These are phyloP conservation scores for Pipistrellus pipistrellus DNA, from an alignment of 2,797 vertebrate species.

Conservation along the genomic window DNA sequence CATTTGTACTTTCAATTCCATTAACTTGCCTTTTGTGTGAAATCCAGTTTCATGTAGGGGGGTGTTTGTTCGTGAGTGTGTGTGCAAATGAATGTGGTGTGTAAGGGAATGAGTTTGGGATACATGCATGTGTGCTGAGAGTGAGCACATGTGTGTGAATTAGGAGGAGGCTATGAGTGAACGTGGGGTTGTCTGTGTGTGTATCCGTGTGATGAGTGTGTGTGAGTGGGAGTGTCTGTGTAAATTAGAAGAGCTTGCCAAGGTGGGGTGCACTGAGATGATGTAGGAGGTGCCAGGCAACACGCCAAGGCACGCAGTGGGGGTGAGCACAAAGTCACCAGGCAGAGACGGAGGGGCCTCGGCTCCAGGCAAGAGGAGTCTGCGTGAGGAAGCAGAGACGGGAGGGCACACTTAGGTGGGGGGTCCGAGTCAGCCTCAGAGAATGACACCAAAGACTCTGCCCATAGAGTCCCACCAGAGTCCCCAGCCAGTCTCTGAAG, in stretches of 20 bases:
- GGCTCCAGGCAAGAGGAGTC: neutral
- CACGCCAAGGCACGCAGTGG: rapidly evolving
- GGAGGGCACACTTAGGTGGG: rapidly evolving
- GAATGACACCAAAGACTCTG: neutral
- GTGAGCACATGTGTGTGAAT: neutral
- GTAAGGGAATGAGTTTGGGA: neutral
- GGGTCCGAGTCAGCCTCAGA: neutral
- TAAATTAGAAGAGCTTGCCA: neutral
- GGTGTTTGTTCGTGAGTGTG: neutral
- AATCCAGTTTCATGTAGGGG: neutral
- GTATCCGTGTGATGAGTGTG: no score
- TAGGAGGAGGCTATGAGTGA: neutral
- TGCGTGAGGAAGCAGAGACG: rapidly evolving
- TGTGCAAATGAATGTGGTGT: neutral
- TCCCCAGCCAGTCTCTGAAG: neutral
- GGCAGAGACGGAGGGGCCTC: neutral
- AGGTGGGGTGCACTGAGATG: neutral
- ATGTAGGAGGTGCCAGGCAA: neutral
- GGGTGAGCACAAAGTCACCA: rapidly evolving
- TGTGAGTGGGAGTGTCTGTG: no score
- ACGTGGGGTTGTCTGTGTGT: rapidly evolving
- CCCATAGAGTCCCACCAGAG: no score
- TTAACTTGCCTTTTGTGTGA: neutral
- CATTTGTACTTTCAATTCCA: neutral
- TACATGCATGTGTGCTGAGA: no score